Percentiles rank a stretch among this genome's conserved stretches.
Conservation (phyloP, 2,797 vertebrate genomes). For the Rhyacichthys aspro region DNA sequence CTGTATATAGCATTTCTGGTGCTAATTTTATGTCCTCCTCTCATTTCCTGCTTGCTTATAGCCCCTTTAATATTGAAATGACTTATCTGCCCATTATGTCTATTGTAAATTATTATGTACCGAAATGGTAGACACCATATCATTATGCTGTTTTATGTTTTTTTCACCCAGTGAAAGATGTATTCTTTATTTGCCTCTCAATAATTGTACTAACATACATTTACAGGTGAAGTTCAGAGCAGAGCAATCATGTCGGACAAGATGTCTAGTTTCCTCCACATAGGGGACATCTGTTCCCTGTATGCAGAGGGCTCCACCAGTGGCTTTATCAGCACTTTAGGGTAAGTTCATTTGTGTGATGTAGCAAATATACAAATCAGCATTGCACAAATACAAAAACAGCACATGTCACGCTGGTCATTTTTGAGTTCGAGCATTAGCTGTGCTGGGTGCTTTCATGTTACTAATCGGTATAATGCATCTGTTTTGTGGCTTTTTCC, state of each 20-base stretch:
- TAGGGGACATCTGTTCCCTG: slow-evolving; percentile 98
- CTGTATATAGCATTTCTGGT: too few species aligned
- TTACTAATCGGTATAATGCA: slow-evolving; percentile 7
- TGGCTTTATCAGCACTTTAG: slow-evolving; percentile 99
- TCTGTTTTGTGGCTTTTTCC: neutral
- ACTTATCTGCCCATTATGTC: too few species aligned
- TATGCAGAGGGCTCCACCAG: slow-evolving; percentile 97
- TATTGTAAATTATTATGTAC: too few species aligned
- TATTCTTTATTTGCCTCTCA: too few species aligned
- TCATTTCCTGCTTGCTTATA: too few species aligned
- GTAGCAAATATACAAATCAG: too few species aligned
- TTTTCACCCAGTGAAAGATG: too few species aligned
- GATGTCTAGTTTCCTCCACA: slow-evolving; percentile 99
- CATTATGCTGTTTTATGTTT: too few species aligned
- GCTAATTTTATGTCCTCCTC: too few species aligned
- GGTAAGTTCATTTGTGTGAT: slow-evolving; percentile 86
- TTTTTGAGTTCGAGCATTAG: slow-evolving; percentile 1
- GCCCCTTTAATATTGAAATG: too few species aligned
- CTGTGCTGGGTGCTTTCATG: neutral
- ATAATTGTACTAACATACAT: slow-evolving; percentile 1
- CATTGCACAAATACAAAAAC: neutral
- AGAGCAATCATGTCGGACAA: slow-evolving; percentile 94
- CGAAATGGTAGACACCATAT: too few species aligned
- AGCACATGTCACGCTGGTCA: slow-evolving; percentile 1
- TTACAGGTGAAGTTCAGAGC: slow-evolving; percentile 70